These are phyloP conservation scores for Boloria selene DNA, from an alignment of 2,888 invertebrate species.

Conservation along the genomic window DNA sequence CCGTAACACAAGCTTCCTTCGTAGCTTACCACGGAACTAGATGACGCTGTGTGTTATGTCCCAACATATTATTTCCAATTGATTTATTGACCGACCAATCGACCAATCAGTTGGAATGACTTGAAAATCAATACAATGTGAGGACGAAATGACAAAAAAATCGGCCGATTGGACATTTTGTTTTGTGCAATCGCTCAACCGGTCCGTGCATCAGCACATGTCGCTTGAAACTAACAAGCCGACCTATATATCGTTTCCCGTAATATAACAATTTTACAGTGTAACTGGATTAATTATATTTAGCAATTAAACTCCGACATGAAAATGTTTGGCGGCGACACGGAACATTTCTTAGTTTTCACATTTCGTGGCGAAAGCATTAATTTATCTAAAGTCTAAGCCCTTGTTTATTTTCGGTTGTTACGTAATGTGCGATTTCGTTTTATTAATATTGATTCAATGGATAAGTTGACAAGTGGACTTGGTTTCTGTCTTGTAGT, in stretches of 20 bases:
- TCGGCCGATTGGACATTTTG: not conserved
- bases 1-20: too few relatives aligned
- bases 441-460: conserved; percentile 47
- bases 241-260: conserved; percentile 53
- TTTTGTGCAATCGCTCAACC: conserved; percentile 8
- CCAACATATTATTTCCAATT: too few relatives aligned
- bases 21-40: too few relatives aligned
- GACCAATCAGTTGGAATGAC: too few relatives aligned
- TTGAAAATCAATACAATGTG: not conserved
- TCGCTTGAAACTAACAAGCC: conserved; percentile 34
- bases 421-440: conserved; percentile 51
- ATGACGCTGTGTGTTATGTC: too few relatives aligned
- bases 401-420: conserved; percentile 63
- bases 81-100: too few relatives aligned
- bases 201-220: conserved; percentile 32
- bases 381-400: conserved; percentile 58
- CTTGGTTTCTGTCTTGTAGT: conserved; percentile 11
- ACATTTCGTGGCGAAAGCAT: conserved; percentile 54
- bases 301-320: conserved; percentile 74
- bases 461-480: conserved; percentile 34
- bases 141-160: not conserved
- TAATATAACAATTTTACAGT: conserved; percentile 54
- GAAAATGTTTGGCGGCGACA: conserved; percentile 71
- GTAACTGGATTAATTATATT: conserved; percentile 72
- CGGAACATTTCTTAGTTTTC: conserved; percentile 68